Evolutionary conservation across 2,113 vertebrate genomes (phyloP).

Genomic region (Peromyscus leucopus): DNA sequence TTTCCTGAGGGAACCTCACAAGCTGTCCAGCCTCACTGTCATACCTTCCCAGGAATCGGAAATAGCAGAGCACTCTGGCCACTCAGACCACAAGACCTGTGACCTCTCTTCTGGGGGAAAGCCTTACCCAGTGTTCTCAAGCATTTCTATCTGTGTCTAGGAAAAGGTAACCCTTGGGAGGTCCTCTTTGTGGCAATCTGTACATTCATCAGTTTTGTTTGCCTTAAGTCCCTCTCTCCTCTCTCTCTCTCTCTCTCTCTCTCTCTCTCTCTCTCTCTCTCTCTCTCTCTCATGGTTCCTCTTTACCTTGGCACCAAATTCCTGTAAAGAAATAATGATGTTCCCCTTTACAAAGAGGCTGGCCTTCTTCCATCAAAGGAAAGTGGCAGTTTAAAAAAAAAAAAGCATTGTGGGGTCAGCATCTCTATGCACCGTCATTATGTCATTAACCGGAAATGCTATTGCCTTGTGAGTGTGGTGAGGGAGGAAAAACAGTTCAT

Average conservation of each 20-base stretch:
- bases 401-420: not conserved
- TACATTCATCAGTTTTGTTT: not conserved
- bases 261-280: too few relatives aligned
- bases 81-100: not conserved
- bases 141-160: not conserved
- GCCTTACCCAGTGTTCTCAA: not conserved
- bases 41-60: not conserved
- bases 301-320: not conserved
- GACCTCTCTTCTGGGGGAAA: not conserved
- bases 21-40: not conserved
- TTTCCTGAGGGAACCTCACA: not conserved
- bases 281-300: not conserved
- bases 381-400: not conserved
- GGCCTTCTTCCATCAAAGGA: slow-evolving; percentile 3
- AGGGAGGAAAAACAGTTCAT: not conserved
- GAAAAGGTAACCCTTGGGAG: not conserved
- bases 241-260: too few relatives aligned
- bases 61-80: not conserved
- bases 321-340: slow-evolving; percentile 15
- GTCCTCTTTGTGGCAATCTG: not conserved
- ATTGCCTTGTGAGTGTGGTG: not conserved
- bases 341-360: slow-evolving; percentile 30
- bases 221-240: not conserved
- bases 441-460: not conserved
- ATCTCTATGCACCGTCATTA: not conserved